A percentile compares a stretch with the other conserved stretches of the same genome.
Conservation (phyloP, 1,140 invertebrate species). For the Bombus cullumanus region DNA sequence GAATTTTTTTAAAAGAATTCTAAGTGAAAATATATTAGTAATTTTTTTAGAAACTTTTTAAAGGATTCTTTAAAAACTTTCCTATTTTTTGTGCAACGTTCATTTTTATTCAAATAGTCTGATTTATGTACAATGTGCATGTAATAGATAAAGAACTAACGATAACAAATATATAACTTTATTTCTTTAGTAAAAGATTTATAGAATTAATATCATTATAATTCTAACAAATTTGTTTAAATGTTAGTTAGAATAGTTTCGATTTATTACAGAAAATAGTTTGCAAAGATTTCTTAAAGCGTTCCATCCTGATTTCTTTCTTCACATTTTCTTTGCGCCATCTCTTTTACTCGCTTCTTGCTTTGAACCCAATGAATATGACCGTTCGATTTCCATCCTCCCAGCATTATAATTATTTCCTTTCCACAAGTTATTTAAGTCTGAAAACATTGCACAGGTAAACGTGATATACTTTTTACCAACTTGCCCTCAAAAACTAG, state of each 20-base stretch:
- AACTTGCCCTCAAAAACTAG: constrained; percentile 52
- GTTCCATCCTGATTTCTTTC: constrained; percentile 54
- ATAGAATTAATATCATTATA: not conserved
- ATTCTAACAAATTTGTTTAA: not conserved
- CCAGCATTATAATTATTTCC: not conserved
- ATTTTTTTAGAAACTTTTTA: not conserved
- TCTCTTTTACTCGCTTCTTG: constrained; percentile 16
- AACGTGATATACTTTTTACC: constrained; percentile 39
- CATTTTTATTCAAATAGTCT: constrained; percentile 48
- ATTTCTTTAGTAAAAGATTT: not conserved
- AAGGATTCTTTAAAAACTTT: not conserved
- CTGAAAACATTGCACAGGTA: not conserved
- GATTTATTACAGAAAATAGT: not conserved
- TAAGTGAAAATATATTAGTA: not conserved
- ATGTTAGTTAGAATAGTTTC: not conserved
- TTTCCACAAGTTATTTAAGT: not conserved
- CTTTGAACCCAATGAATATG: not conserved
- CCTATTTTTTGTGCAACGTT: constrained; percentile 17
- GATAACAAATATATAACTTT: not conserved
- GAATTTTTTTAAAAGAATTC: too few relatives aligned
- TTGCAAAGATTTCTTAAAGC: not conserved
- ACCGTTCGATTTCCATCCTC: not conserved
- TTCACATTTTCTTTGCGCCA: constrained; percentile 21
- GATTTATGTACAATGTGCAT: constrained; percentile 50
- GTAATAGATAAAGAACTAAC: constrained; percentile 8